phyloP scores from a whole-genome alignment of 2,113 vertebrate genomes.

The Pimephales promelas region DNA sequence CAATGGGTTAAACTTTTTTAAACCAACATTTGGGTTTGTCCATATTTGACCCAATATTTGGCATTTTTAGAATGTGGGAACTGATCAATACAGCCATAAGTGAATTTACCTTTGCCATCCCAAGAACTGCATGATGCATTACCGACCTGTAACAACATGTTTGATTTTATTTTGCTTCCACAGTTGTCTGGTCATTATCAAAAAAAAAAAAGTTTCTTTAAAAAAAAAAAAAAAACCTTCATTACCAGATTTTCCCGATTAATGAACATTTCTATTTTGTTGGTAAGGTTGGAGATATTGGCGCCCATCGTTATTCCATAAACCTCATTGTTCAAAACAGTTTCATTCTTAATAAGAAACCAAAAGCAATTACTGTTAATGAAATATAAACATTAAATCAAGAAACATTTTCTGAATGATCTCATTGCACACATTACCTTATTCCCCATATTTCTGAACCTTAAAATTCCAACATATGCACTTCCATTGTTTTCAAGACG shows the following conservation, averaged over 20 bases:
- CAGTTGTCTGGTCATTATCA: neutral
- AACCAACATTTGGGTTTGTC: too few relatives aligned
- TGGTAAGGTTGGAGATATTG: neutral
- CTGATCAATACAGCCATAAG: neutral
- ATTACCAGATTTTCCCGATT: neutral
- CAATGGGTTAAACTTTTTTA: too few relatives aligned
- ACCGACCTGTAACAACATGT: neutral
- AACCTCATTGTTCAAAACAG: neutral
- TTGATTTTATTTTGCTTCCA: neutral
- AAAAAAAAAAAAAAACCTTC: neutral
- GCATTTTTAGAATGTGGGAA: too few relatives aligned
- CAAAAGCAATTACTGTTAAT: neutral
- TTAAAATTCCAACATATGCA: constrained; percentile 16
- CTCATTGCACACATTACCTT: neutral
- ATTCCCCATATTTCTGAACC: neutral
- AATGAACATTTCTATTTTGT: neutral
- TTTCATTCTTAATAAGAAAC: neutral
- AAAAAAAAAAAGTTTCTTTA: too few relatives aligned
- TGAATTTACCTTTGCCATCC: neutral
- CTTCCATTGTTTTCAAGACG: neutral
- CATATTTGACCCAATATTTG: too few relatives aligned
- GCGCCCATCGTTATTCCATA: constrained; percentile 1
- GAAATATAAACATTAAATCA: neutral
- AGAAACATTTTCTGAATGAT: neutral
- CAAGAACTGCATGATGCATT: neutral